A percentile compares a stretch with the other conserved stretches of the same genome.
Conservation (phyloP, 2,888 invertebrate genomes). For the Drosophila emarginata region DNA sequence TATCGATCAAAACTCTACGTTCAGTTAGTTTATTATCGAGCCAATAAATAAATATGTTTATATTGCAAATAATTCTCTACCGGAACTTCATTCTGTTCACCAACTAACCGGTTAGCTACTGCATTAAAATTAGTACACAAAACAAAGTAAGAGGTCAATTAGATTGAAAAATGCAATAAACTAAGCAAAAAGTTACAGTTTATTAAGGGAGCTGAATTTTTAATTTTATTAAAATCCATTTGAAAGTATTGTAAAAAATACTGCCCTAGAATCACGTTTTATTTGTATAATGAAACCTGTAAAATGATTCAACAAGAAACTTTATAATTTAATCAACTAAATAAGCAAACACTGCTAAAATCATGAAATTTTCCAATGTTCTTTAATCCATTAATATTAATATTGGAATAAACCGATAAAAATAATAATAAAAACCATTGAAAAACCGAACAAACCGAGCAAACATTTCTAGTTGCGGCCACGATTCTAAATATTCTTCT, state of each 20-base stretch:
- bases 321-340: no score
- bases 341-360: no score
- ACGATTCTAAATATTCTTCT: neutral
- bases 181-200: neutral
- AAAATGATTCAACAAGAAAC: neutral
- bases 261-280: neutral
- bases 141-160: neutral
- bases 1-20: conserved; percentile 12
- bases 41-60: conserved; percentile 42
- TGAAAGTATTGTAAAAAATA: neutral
- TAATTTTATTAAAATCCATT: neutral
- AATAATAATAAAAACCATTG: neutral
- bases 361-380: neutral
- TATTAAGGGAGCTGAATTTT: neutral
- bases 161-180: neutral
- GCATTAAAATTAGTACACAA: neutral
- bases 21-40: neutral
- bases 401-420: neutral
- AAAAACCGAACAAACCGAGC: neutral
- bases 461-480: neutral
- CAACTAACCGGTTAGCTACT: neutral
- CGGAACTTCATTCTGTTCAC: neutral
- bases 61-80: neutral
- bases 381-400: neutral
- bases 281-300: neutral